phyloP scores from a whole-genome alignment of 2,888 invertebrate genomes.

The Apocheima hispidaria region DNA sequence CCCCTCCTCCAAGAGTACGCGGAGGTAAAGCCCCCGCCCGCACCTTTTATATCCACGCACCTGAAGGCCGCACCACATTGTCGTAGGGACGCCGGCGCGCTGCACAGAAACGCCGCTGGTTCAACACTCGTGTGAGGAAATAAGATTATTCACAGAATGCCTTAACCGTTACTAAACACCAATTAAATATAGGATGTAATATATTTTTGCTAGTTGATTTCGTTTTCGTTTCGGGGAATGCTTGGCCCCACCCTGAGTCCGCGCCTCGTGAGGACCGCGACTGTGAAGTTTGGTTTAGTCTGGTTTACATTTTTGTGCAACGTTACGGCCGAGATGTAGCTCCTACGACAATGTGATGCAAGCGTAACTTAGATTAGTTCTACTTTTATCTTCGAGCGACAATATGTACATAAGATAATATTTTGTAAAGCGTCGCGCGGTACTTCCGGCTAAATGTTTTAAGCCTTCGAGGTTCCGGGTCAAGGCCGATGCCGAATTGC shows the following conservation, averaged over 20 bases:
- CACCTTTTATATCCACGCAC: slow-evolving; percentile 70
- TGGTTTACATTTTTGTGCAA: slow-evolving; percentile 23
- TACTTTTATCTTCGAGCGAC: slow-evolving; percentile 83
- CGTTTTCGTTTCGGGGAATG: slow-evolving; percentile 19
- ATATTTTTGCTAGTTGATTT: slow-evolving; percentile 28
- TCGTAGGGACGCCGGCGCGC: slow-evolving; percentile 28
- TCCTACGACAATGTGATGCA: slow-evolving; percentile 40
- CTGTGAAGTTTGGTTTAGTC: slow-evolving; percentile 28
- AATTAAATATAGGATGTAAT: slow-evolving; percentile 46
- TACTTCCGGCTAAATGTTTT: slow-evolving; percentile 54
- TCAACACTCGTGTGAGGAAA: slow-evolving; percentile 22
- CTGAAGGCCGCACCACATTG: slow-evolving; percentile 34
- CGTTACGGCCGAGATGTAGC: slow-evolving; percentile 22
- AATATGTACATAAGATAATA: slow-evolving; percentile 87
- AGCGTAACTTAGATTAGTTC: slow-evolving; percentile 69
- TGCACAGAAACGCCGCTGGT: slow-evolving; percentile 20
- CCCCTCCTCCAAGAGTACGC: slow-evolving; percentile 84
- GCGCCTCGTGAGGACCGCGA: slow-evolving; percentile 35
- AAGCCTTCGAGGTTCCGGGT: slow-evolving; percentile 45
- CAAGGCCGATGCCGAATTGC: slow-evolving; percentile 40
- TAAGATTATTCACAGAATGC: slow-evolving; percentile 30
- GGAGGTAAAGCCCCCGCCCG: slow-evolving; percentile 77
- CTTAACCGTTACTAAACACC: slow-evolving; percentile 44
- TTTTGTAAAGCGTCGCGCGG: slow-evolving; percentile 77
- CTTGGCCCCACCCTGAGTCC: slow-evolving; percentile 39